Base-by-base conservation (phyloP, 2,888 invertebrate genomes). In the Julus scanicus region DNA sequence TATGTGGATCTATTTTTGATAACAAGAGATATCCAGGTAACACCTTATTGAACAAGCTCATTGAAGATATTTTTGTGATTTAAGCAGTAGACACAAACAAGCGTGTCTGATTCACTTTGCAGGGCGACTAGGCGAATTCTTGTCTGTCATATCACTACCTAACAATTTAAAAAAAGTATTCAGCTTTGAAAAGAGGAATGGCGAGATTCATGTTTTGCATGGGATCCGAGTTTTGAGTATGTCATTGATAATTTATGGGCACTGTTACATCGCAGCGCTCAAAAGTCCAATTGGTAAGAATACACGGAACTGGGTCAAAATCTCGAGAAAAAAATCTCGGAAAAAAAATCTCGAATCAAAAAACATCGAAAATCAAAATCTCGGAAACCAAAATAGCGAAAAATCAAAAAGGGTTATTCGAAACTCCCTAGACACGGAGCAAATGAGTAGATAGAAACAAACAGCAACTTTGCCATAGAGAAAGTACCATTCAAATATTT, bases 21-120 rank as follows among this genome's bases (percentile, higher is more conserved):
- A 63, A 63, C n/a, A 63, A 8, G 63, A 63, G n/a, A 63, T 63
- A 63, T 63, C 8, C 63, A 63, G 63, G 63, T 63, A 63, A n/a
- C 0, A 63, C 13, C 17, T n/a, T n/a, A n/a, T n/a, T n/a, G n/a
- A n/a, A n/a, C n/a, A n/a, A n/a, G n/a, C n/a, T n/a, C n/a, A n/a
- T n/a, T n/a, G 13, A 15, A 53, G 15, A 53, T 3, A 15, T 63
- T 3, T 20, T 63, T 63, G 5, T 8, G 17, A 20, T n/a, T 17
- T 17, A 13, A 4, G 11, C 13, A 57, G 57, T 17, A 57, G 4
- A 57, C 17, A 15, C 17, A 57, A 2, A 57, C 15, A 15, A 57
- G n/a, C 63, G 4, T n/a, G 63, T 63, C 6, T 63, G 6, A n/a
- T 63, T 20, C 4, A n/a, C 3, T n/a, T 17, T 8, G 4, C 63